Conservation (phyloP, 2,888 invertebrate species). For the Clivina fossor region DNA sequence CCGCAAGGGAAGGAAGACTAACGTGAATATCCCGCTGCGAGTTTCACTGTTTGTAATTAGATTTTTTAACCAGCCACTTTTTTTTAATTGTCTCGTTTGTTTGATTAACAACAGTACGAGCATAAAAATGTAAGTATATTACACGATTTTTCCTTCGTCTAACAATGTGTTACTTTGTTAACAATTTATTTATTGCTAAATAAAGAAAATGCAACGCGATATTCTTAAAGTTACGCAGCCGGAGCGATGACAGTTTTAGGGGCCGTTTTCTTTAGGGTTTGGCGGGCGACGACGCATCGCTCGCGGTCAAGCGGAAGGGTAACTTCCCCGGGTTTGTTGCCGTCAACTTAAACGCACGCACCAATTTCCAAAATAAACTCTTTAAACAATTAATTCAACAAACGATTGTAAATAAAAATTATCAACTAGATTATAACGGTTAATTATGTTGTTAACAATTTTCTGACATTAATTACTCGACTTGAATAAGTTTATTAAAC, state of each 20-base stretch:
- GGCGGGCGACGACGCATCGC: slow-evolving; percentile 12
- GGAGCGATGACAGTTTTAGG: not conserved
- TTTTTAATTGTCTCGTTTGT: slow-evolving; percentile 7
- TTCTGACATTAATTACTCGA: too few relatives aligned
- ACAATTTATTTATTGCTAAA: too few relatives aligned
- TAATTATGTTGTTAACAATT: too few relatives aligned
- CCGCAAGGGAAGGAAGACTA: slow-evolving; percentile 6
- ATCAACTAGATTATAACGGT: not conserved
- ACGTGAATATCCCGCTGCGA: not conserved
- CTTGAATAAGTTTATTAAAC: too few relatives aligned
- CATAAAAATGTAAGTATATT: too few relatives aligned
- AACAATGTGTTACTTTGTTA: too few relatives aligned
- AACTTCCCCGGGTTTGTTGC: slow-evolving; percentile 12
- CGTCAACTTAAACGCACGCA: not conserved
- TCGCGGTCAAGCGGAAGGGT: slow-evolving; percentile 10
- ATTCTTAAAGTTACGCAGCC: too few relatives aligned
- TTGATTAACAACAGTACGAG: slow-evolving; percentile 17
- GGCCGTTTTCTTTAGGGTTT: not conserved
- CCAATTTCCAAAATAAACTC: not conserved
- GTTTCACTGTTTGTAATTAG: slow-evolving; percentile 11
- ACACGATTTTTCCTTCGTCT: too few relatives aligned
- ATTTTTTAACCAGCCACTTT: slow-evolving; percentile 18
- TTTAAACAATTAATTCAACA: not conserved
- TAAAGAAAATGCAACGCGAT: too few relatives aligned
- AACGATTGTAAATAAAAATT: slow-evolving; percentile 6